Evolutionary conservation across 1,140 invertebrate species (phyloP).

Genomic region (Stegodyphus mimosarum): DNA sequence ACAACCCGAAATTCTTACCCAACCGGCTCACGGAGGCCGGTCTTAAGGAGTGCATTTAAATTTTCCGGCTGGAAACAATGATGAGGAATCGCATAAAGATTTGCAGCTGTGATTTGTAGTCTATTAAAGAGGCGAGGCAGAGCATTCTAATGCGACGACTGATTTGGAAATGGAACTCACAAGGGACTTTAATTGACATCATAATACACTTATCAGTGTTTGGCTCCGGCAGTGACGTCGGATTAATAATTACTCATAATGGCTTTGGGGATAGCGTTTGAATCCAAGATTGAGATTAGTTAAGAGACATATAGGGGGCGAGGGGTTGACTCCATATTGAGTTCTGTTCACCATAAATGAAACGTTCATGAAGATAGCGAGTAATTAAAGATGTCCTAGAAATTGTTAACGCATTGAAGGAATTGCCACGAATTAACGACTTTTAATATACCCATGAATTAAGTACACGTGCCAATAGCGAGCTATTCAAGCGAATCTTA

Average conservation of each 20-base stretch:
- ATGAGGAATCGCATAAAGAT: not conserved
- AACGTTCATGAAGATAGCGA: too few relatives aligned
- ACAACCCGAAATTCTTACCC: too few relatives aligned
- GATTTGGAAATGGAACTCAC: conserved; percentile 28
- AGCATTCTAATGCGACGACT: conserved; percentile 2
- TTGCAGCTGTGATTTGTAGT: conserved; percentile 11
- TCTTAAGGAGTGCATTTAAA: not conserved
- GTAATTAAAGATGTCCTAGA: too few relatives aligned
- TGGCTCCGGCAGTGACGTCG: conserved; percentile 12
- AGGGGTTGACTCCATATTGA: not conserved
- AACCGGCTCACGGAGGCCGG: too few relatives aligned
- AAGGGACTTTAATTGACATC: conserved; percentile 40
- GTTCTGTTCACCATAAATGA: too few relatives aligned
- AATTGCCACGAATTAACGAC: too few relatives aligned
- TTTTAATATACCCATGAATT: too few relatives aligned
- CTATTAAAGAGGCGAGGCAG: not conserved
- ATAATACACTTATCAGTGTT: conserved; percentile 48
- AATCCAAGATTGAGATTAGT: conserved; percentile 52
- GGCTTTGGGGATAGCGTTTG: conserved; percentile 38
- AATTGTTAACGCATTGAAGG: too few relatives aligned
- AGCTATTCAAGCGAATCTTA: too few relatives aligned
- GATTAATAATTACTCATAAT: conserved; percentile 54
- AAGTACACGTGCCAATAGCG: too few relatives aligned
- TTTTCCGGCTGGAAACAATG: not conserved
- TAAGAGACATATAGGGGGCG: conserved; percentile 11